phyloP scores from a whole-genome alignment of 2,113 vertebrate species.

The Microcebus lehilahytsara region DNA sequence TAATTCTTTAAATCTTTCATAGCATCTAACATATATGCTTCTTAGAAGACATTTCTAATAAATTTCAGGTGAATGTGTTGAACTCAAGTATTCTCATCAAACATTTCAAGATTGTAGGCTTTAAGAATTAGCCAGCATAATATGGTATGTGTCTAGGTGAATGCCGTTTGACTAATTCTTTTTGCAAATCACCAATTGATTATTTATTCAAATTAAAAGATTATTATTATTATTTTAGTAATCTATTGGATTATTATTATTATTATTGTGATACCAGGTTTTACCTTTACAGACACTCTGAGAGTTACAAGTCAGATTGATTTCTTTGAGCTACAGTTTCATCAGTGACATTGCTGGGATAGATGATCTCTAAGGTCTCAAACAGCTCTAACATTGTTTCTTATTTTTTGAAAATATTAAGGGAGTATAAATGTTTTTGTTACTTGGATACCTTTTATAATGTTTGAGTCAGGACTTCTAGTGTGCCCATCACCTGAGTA shows the following conservation, averaged over 20 bases:
- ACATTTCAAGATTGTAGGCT: not conserved
- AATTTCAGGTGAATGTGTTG: not conserved
- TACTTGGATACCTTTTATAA: too few relatives aligned
- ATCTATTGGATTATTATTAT: not conserved
- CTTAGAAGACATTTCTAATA: not conserved
- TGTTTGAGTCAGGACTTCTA: too few relatives aligned
- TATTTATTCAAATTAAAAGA: not conserved
- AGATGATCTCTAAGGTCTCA: not conserved
- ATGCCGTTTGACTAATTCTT: not conserved
- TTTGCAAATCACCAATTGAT: not conserved
- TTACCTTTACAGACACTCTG: not conserved
- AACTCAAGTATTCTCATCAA: conserved; percentile 16
- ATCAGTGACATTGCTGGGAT: not conserved
- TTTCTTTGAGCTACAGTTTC: not conserved
- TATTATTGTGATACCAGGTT: not conserved
- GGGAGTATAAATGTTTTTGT: too few relatives aligned
- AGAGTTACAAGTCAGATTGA: not conserved
- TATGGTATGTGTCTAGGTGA: not conserved
- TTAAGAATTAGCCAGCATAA: not conserved
- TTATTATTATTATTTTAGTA: not conserved
- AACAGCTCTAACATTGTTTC: not conserved
- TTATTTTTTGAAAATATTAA: too few relatives aligned
- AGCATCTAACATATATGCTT: not conserved
- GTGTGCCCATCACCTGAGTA: too few relatives aligned
- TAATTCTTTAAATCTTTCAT: conserved; percentile 26